phyloP scores from a whole-genome alignment of 2,797 vertebrate species.

The Rhinoraja longicauda region DNA sequence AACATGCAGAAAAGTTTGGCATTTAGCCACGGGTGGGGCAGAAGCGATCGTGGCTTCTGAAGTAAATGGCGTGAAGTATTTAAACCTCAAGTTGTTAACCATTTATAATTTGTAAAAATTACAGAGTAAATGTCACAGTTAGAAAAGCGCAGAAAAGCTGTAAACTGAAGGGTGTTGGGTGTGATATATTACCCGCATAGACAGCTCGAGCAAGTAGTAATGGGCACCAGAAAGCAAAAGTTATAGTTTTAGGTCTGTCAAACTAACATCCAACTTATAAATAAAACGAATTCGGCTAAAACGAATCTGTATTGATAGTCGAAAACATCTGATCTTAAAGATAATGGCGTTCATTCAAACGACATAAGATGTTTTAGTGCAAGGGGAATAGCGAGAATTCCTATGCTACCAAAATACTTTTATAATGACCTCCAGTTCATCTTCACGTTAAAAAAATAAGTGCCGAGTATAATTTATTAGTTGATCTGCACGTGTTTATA shows the following conservation, averaged over 20 bases:
- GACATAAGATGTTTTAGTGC: too few species aligned
- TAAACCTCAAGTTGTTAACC: neutral
- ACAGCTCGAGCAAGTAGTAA: neutral
- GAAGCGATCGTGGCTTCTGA: neutral
- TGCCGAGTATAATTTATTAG: neutral
- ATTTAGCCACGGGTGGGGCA: neutral
- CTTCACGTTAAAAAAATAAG: neutral
- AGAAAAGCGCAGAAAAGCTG: neutral
- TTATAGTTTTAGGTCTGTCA: neutral
- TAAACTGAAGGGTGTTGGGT: neutral
- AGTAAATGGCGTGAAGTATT: neutral
- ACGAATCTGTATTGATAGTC: neutral
- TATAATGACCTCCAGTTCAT: neutral
- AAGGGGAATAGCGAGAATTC: neutral
- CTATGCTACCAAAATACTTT: neutral
- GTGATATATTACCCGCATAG: neutral
- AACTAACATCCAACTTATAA: neutral
- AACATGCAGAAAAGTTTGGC: neutral
- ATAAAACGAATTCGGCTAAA: conserved; percentile 18
- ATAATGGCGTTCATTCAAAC: neutral
- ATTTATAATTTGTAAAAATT: conserved; percentile 8
- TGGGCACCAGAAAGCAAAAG: neutral
- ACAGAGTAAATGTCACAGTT: neutral
- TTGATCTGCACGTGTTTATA: neutral
- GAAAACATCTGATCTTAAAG: neutral